Base-by-base conservation (phyloP, 2,888 invertebrate species). In the Meganola albula region DNA sequence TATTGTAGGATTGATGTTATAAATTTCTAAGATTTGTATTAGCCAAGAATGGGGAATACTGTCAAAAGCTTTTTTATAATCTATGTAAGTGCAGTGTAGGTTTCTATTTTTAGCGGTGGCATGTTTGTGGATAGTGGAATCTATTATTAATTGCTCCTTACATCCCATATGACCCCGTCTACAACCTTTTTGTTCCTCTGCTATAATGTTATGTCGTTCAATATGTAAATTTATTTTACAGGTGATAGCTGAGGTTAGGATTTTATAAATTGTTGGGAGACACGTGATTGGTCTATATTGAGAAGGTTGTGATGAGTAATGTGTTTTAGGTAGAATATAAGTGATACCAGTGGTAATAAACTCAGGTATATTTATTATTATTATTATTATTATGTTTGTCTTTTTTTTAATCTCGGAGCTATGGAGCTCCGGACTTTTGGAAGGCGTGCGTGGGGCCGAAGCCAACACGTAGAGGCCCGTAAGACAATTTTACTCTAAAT, bases 231-330 rank as follows among this genome's bases (percentile, higher is more conserved):
- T 31, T 4, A 54, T 46, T 4, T 38, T 3, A 21, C 52, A 23
- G 3, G 39, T 33, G 1, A 57, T 34, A 5, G 44, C 48, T 1
- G 43, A 27, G 3, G 47, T 53, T 1, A 50, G n/a, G 0, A 54
- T 43, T 44, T 55, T 58, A 21, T 50, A 53, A 1, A 53, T 27
- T 2, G 47, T 60, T 37, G 44, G 54, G 5, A 58, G 25, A 13
- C 57, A 60, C 3, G 56, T 55, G 0, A 57, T 54, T 0, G 53
- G 57, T 27, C 52, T 28, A 11, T 53, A 59, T 34, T 55, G 48
- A 1, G 48, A 24, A 3, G 55, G 53, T n/a, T 54, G 47, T 8
- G 6, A 10, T 0, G 21, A 18, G 5, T 40, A 25, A 1, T 2
- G 11, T 21, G 47, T 47, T 40, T 57, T 54, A 3, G 47, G 51